Evolutionary conservation across 2,888 invertebrate genomes (phyloP).

Genomic region (Polietes domitor): DNA sequence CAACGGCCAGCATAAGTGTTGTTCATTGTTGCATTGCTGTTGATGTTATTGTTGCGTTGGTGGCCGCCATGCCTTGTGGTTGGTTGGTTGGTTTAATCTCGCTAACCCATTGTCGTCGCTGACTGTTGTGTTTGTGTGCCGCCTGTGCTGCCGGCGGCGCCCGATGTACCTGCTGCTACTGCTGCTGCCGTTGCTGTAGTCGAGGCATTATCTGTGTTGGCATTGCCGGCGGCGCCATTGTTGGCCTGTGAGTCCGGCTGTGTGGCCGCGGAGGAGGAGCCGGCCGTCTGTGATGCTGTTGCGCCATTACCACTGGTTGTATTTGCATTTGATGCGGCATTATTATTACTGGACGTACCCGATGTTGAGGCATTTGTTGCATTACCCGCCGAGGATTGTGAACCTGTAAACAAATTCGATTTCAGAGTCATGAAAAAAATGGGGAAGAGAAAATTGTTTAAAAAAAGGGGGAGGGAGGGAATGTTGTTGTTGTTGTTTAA

Average conservation of each 20-base stretch:
- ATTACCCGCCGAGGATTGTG: conserved; percentile 62
- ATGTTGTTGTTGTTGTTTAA: neutral
- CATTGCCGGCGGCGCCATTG: conserved; percentile 64
- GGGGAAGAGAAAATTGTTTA: conserved; percentile 2
- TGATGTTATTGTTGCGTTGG: neutral
- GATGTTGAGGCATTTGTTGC: conserved; percentile 65
- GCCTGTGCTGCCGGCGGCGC: conserved; percentile 57
- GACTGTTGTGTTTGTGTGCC: conserved; percentile 73
- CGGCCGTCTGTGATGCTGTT: conserved; percentile 46
- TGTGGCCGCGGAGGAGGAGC: conserved; percentile 65
- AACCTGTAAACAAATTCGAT: conserved; percentile 17
- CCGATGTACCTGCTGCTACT: conserved; percentile 62
- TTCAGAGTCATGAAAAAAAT: neutral
- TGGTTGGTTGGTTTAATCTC: conserved; percentile 62
- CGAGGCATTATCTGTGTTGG: conserved; percentile 64
- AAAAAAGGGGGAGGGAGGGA: conserved; percentile 28
- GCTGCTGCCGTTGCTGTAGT: conserved; percentile 66
- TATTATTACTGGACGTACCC: conserved; percentile 67
- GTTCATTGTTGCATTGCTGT: neutral
- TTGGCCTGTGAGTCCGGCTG: conserved; percentile 70
- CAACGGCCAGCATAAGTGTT: neutral
- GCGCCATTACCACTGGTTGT: conserved; percentile 59
- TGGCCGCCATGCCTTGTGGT: no score
- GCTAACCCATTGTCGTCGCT: conserved; percentile 79
- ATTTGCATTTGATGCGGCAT: conserved; percentile 54